A percentile compares a stretch with the other conserved stretches of the same genome.
phyloP scores from a whole-genome alignment of 2,113 vertebrate genomes.

The Siniperca knerii region DNA sequence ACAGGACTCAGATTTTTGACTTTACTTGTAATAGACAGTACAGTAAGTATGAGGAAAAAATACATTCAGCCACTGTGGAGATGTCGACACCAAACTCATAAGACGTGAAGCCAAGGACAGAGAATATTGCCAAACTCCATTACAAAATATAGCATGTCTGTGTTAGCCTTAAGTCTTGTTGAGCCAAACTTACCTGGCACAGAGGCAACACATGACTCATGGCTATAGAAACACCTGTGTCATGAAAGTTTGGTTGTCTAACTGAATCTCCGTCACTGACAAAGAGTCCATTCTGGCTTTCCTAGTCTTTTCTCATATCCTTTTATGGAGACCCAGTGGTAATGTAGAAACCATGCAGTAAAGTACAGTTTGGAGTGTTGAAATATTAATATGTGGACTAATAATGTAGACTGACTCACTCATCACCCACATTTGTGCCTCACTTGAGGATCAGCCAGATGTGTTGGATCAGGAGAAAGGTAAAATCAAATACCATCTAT shows the following conservation, averaged over 20 bases:
- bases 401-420: neutral
- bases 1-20: neutral
- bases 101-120: slow-evolving; percentile 38
- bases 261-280: too few species aligned
- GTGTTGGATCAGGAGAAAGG: slow-evolving; percentile 37
- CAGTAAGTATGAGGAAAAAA: too few species aligned
- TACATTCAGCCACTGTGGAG: slow-evolving; percentile 15
- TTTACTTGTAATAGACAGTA: too few species aligned
- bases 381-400: neutral
- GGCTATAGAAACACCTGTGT: too few species aligned
- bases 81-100: slow-evolving; percentile 38
- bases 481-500: slow-evolving; percentile 48
- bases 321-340: neutral
- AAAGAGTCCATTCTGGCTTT: too few species aligned
- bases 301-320: neutral
- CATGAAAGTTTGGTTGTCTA: too few species aligned
- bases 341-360: neutral
- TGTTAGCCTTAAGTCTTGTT: too few species aligned
- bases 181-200: too few species aligned
- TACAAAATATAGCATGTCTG: too few species aligned
- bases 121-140: neutral
- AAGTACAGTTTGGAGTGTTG: neutral
- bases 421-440: neutral
- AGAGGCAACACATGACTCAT: too few species aligned
- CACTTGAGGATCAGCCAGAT: slow-evolving; percentile 47